These are phyloP conservation scores for Leucophenga maculata DNA, from an alignment of 2,888 invertebrate genomes.

Conservation along the genomic window DNA sequence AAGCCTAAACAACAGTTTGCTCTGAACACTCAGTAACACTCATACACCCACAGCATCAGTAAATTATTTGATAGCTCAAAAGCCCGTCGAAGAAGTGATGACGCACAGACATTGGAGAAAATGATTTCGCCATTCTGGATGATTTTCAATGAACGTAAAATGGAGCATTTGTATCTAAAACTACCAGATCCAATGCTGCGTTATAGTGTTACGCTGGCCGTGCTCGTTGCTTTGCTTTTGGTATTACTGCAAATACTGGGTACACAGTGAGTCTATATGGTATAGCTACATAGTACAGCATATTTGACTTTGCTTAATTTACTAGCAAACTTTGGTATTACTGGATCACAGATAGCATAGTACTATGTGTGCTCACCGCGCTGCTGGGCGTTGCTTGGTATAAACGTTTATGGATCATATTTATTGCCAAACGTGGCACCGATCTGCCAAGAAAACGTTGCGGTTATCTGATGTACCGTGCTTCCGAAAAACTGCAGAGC, in stretches of 20 bases:
- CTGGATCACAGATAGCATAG: neutral
- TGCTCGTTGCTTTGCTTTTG: conserved; percentile 75
- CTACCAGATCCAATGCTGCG: conserved; percentile 88
- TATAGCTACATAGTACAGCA: no score
- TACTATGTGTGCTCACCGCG: conserved; percentile 73
- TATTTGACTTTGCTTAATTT: neutral
- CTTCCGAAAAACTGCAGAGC: conserved; percentile 76
- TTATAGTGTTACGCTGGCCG: conserved; percentile 79
- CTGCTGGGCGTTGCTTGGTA: conserved; percentile 83
- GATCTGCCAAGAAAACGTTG: conserved; percentile 73
- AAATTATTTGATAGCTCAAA: neutral
- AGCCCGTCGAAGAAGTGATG: neutral
- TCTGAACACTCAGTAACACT: neutral
- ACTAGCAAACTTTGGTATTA: neutral
- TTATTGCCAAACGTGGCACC: conserved; percentile 36
- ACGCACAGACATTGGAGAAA: conserved; percentile 67
- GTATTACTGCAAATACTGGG: conserved; percentile 77
- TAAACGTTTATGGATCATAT: conserved; percentile 78
- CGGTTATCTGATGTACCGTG: conserved; percentile 75
- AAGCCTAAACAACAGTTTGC: conserved; percentile 55
- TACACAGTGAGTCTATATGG: conserved; percentile 60
- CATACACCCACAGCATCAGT: neutral
- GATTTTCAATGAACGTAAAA: conserved; percentile 76
- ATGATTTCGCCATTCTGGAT: conserved; percentile 73
- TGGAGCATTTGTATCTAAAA: conserved; percentile 81